Conservation (phyloP, 2,113 vertebrate genomes). For the Anser cygnoides region DNA sequence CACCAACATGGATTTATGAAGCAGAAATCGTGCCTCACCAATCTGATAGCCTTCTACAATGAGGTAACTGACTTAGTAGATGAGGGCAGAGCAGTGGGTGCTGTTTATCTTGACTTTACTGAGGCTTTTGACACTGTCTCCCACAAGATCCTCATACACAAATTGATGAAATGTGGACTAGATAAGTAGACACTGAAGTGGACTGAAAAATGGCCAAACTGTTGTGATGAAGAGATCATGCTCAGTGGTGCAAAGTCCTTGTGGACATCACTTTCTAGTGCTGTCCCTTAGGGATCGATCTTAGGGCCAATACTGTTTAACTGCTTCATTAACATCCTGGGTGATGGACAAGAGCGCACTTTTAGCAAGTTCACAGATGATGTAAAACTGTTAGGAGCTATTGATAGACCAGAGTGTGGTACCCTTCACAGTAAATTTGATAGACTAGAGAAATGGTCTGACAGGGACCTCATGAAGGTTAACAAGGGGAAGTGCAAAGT, state of each 20-base stretch:
- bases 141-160: not conserved
- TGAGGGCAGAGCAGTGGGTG: not conserved
- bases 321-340: not conserved
- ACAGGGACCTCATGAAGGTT: not conserved
- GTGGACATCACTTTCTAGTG: not conserved
- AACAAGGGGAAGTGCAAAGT: not conserved
- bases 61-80: not conserved
- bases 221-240: not conserved
- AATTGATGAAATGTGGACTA: not conserved
- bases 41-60: not conserved
- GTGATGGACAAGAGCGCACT: not conserved
- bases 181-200: not conserved
- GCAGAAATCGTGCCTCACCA: not conserved
- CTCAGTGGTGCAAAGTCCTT: not conserved
- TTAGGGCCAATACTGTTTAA: not conserved
- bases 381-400: not conserved
- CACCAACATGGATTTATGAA: not conserved
- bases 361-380: not conserved
- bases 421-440: not conserved
- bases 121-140: not conserved
- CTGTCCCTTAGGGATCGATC: not conserved
- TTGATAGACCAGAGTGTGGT: not conserved
- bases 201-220: not conserved
- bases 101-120: not conserved
- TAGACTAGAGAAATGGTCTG: not conserved